Conservation (phyloP, 2,113 vertebrate species). For the Trematomus loennbergii region DNA sequence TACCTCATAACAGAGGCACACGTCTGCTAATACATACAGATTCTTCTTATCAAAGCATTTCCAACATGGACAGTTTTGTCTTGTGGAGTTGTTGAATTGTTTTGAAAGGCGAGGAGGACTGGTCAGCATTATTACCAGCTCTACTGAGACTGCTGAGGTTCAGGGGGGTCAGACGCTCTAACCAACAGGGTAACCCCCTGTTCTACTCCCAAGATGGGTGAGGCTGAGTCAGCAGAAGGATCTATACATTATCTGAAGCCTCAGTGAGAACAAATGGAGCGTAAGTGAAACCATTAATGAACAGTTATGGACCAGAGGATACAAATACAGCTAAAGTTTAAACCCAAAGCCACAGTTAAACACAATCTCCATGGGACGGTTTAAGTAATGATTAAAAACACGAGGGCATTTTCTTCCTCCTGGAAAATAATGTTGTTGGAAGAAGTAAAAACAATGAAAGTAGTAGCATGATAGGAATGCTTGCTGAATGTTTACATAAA, state of each 20-base stretch:
- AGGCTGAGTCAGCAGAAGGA: constrained; percentile 51
- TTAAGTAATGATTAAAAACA: constrained; percentile 4
- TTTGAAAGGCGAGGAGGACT: constrained; percentile 19
- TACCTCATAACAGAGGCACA: constrained; percentile 10
- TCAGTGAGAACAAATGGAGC: background rate
- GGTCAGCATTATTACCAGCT: constrained; percentile 22
- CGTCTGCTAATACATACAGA: background rate
- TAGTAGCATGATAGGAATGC: background rate
- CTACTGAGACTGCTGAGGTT: constrained; percentile 32
- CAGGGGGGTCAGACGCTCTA: constrained; percentile 46
- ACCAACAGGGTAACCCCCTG: constrained; percentile 17
- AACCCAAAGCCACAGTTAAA: background rate
- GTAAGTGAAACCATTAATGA: background rate
- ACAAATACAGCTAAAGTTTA: background rate
- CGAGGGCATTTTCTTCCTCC: background rate
- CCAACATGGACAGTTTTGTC: background rate
- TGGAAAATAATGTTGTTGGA: constrained; percentile 1
- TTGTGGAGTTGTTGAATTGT: constrained; percentile 18
- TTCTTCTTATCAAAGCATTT: constrained; percentile 11
- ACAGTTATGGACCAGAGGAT: background rate
- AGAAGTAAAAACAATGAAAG: background rate
- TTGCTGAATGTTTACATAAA: constrained; percentile 15
- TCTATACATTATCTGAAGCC: constrained; percentile 6
- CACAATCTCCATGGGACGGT: background rate
- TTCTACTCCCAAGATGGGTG: constrained; percentile 14